Evolutionary conservation across 2,888 invertebrate species (phyloP), one percentile per base, ranked within the genome.

Genomic region (Pristionchus mayeri): DNA sequence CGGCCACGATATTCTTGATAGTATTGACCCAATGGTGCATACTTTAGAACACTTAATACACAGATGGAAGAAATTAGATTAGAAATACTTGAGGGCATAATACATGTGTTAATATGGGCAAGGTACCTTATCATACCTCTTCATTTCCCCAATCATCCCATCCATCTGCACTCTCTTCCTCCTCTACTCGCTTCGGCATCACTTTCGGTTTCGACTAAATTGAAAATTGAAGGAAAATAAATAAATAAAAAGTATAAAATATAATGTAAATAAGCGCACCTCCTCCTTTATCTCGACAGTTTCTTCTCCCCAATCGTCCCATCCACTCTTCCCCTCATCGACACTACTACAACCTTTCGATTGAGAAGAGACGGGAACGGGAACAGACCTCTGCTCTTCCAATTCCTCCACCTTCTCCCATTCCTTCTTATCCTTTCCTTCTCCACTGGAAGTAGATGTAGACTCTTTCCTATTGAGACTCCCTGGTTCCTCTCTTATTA

Each of bases 71-170:
- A n/a, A n/a, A n/a, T n/a, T n/a, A n/a, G n/a, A n/a, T n/a, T n/a
- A n/a, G n/a, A n/a, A n/a, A n/a, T n/a, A n/a, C n/a, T n/a, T n/a
- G n/a, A n/a, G n/a, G n/a, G n/a, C n/a, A n/a, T n/a, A n/a, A n/a
- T n/a, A n/a, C n/a, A n/a, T n/a, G n/a, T n/a, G n/a, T n/a, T n/a
- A n/a, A n/a, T n/a, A n/a, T n/a, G n/a, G n/a, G n/a, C n/a, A n/a
- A n/a, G n/a, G n/a, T n/a, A n/a, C 6, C 13, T 9, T 44, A 44
- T 9, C 44, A 13, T 2, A 80, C 57, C 57, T 54, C 54, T 0
- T 63, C 81, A 30, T 24, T 82, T 82, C 81, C 81, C 81, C 81
- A 82, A 40, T 82, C 85, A 13, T 82, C 85, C 81, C 78, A 84
- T 67, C 57, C 85, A 27, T 60, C 63, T 75, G n/a, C 76, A n/a